Evolutionary conservation across 2,888 invertebrate genomes (phyloP).

Genomic region (Tetragonisca angustula): DNA sequence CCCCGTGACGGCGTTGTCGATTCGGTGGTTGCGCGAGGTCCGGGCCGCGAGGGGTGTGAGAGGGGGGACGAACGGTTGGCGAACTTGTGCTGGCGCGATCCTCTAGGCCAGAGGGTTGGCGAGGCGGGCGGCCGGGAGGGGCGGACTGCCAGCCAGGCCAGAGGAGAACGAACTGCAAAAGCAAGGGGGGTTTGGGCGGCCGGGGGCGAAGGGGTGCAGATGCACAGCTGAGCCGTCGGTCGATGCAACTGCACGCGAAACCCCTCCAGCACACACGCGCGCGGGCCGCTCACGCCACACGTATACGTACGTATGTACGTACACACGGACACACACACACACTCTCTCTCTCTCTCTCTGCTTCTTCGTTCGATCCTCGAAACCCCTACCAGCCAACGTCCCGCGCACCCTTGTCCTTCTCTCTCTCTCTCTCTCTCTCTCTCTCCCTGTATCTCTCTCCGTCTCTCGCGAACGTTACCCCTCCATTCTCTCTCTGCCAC

Average conservation of each 20-base stretch:
- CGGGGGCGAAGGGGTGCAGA: constrained; percentile 64
- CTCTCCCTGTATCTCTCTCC: constrained; percentile 52
- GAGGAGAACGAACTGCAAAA: constrained; percentile 67
- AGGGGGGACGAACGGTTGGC: constrained; percentile 38
- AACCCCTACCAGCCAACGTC: not conserved
- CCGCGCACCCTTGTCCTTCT: constrained; percentile 22
- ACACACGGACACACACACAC: constrained; percentile 3
- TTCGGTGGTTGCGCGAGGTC: constrained; percentile 83
- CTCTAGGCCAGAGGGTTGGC: constrained; percentile 27
- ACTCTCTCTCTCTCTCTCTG: constrained; percentile 47
- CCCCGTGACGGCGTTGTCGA: constrained; percentile 74
- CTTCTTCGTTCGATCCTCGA: constrained; percentile 42
- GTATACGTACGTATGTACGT: too few species aligned
- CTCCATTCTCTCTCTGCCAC: constrained; percentile 69
- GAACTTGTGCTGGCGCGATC: constrained; percentile 48
- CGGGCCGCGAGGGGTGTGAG: constrained; percentile 76
- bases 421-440: constrained; percentile 40
- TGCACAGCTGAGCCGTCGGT: constrained; percentile 81
- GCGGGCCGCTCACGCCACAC: too few species aligned
- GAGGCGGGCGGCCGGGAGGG: not conserved
- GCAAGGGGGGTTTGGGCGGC: constrained; percentile 56
- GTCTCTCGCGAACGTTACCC: constrained; percentile 53
- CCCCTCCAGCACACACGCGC: constrained; percentile 58
- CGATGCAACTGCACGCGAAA: constrained; percentile 81
- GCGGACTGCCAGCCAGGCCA: constrained; percentile 17